Conservation (phyloP, 2,888 invertebrate genomes). For the Xanthia togata region DNA sequence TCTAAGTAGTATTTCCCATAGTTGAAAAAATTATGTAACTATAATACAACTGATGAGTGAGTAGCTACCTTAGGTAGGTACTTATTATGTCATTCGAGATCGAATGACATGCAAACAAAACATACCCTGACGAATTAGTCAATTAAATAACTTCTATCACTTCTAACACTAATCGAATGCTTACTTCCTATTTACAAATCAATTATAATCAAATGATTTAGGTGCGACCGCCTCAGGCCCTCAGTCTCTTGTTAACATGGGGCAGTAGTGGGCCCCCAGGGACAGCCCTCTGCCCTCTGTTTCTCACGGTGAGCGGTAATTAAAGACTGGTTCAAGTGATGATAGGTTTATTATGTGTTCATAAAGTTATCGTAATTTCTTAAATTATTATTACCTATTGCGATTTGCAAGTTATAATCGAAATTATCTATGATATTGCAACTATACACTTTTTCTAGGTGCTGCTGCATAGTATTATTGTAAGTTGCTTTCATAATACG, state of each 20-base stretch:
- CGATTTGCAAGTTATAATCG: neutral
- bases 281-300: conserved; percentile 64
- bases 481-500: neutral
- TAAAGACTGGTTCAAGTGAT: conserved; percentile 38
- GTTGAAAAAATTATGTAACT: no score
- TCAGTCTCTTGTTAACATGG: conserved; percentile 50
- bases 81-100: no score
- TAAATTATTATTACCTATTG: neutral
- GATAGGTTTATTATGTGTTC: conserved; percentile 64
- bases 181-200: conserved; percentile 55
- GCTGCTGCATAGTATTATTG: neutral
- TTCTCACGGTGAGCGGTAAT: conserved; percentile 75
- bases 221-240: conserved; percentile 66
- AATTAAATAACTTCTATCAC: conserved; percentile 2
- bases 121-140: neutral
- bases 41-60: no score
- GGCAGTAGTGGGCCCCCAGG: conserved; percentile 70
- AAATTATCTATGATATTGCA: neutral
- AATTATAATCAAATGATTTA: conserved; percentile 73
- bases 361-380: neutral
- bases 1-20: no score
- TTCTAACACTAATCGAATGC: conserved; percentile 23
- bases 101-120: no score
- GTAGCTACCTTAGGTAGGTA: no score
- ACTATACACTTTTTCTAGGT: neutral